Evolutionary conservation across 2,888 invertebrate genomes (phyloP).

Genomic region (Tenthredo notha): DNA sequence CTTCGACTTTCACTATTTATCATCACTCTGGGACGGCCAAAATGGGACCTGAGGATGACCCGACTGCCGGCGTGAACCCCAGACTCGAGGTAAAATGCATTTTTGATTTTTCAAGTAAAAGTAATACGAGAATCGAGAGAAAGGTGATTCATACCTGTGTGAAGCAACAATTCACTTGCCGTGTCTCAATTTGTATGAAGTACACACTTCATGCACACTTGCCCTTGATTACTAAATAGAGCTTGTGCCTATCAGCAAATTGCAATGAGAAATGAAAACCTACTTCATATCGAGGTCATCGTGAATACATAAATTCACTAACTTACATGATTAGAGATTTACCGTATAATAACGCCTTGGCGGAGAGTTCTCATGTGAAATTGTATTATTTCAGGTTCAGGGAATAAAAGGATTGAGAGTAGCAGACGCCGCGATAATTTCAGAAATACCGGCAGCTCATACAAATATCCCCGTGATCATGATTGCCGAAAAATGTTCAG

Average conservation of each 20-base stretch:
- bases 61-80: no score
- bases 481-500: background rate
- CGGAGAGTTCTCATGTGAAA: no score
- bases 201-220: no score
- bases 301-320: background rate
- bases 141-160: background rate
- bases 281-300: background rate
- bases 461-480: background rate
- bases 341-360: background rate
- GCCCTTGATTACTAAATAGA: background rate
- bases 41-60: no score
- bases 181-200: no score
- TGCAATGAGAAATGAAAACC: background rate
- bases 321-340: background rate
- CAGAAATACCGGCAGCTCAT: background rate
- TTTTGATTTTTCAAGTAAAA: background rate
- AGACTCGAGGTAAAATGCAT: no score
- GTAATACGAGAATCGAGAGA: background rate
- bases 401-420: background rate
- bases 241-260: background rate
- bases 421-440: background rate
- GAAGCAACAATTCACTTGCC: background rate
- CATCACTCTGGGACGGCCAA: no score
- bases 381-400: background rate
- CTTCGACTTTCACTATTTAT: no score